Evolutionary conservation across 2,113 vertebrate species (phyloP).

Genomic region (Eolophus roseicapilla): DNA sequence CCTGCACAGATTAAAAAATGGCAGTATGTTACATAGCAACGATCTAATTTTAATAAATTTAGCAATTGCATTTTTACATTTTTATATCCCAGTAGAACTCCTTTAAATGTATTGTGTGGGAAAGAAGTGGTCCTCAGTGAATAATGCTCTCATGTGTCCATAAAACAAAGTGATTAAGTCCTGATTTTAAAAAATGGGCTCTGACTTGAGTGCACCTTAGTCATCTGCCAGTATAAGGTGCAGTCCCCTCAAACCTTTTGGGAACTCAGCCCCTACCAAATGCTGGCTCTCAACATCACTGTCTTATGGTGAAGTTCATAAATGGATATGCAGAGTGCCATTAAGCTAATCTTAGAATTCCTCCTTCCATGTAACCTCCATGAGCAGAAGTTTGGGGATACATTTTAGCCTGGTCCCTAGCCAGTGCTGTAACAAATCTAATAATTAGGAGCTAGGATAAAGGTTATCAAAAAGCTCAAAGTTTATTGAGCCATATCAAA

Average conservation of each 20-base stretch:
- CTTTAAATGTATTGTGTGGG: neutral
- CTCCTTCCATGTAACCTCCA: accelerated
- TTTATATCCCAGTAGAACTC: neutral
- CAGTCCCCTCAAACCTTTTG: neutral
- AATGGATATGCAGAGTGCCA: neutral
- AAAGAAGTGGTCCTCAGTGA: neutral
- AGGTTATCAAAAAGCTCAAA: neutral
- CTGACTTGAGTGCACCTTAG: neutral
- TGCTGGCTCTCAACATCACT: neutral
- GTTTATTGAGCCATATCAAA: neutral
- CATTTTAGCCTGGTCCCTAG: neutral
- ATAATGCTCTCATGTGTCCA: neutral
- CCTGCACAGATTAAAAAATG: neutral
- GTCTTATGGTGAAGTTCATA: neutral
- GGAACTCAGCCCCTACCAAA: neutral
- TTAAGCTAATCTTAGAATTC: neutral
- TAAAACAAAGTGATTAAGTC: neutral
- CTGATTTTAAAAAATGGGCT: neutral
- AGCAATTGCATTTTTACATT: neutral
- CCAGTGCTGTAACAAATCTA: neutral
- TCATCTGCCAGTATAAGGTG: too few species aligned
- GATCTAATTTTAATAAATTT: constrained; percentile 1
- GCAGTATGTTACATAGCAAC: neutral
- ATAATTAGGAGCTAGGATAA: neutral
- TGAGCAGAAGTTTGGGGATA: neutral